Evolutionary conservation across 2,113 vertebrate genomes (phyloP), one percentile per base, ranked within the genome.

Genomic region (Tretioscincus oriximinensis): DNA sequence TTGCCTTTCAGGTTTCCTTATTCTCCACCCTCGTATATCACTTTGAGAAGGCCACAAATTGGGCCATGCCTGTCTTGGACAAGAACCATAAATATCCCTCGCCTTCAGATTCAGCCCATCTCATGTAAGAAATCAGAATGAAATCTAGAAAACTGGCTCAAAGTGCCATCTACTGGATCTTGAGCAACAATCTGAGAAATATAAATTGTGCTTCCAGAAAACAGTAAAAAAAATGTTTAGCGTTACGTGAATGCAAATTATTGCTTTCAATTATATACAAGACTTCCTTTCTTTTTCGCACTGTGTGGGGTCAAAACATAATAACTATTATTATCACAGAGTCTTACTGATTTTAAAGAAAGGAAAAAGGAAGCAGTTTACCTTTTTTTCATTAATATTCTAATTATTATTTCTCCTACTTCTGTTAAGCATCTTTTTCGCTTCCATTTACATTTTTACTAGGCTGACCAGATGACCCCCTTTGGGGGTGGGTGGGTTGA

Each of bases 81-180:
- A 47, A 85, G 31, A 79, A 16, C 86, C 64, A 41, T n/a, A 78
- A 26, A 75, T 67, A 58, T 82, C 3, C 87, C 22, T 77, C 1
- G 1, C 80, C 88, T 82, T 24, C 49, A 31, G 79, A 1, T 61
- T 49, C 29, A 49, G 16, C 64, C 31, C 5, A 29, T n/a, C 11
- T 41, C 2, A 41, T 41, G 35, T 41, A 5, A 41, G 35, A 41
- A 10, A 24, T 82, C 81, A 79, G 16, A 67, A n/a, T 70, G 28
- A 7, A 80, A 4, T 45, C 8, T 9, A 12, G 58, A 85, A 69
- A n/a, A 84, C 0, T 85, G 77, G 74, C 69, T 93, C 77, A 93
- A 93, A 90, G 88, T 82, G 79, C 89, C 90, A 92, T 74, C 90
- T 93, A 85, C 87, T 90, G 90, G 90, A 64, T 66, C 73, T 1